Conservation (phyloP, 2,888 invertebrate species). For the Thereva unica region DNA sequence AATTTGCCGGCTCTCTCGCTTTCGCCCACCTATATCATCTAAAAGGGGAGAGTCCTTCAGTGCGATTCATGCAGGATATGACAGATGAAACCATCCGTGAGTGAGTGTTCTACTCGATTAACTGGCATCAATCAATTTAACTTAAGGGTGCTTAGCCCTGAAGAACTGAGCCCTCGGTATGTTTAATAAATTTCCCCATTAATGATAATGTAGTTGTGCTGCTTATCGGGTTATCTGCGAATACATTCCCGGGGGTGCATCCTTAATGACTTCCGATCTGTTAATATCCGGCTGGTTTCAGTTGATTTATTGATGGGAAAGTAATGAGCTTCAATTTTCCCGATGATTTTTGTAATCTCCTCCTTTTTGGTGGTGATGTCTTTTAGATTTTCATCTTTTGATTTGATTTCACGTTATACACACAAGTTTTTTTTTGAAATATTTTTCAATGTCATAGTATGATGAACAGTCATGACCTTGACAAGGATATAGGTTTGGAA, state of each 20-base stretch:
- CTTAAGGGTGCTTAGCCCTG: slow-evolving; percentile 15
- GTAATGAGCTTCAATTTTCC: slow-evolving; percentile 24
- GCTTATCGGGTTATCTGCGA: slow-evolving; percentile 18
- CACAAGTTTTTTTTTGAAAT: no score
- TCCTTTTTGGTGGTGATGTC: no score
- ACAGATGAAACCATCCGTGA: neutral
- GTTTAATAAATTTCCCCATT: slow-evolving; percentile 26
- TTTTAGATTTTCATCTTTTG: no score
- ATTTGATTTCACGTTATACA: no score
- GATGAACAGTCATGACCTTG: no score
- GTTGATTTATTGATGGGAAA: slow-evolving; percentile 17
- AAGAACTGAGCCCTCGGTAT: slow-evolving; percentile 12
- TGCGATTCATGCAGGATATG: neutral
- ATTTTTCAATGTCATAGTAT: no score
- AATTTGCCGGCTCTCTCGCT: no score
- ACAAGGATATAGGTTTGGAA: no score
- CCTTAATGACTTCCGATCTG: slow-evolving; percentile 23
- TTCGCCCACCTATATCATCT: neutral
- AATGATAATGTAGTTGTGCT: slow-evolving; percentile 12
- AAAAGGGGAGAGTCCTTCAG: neutral
- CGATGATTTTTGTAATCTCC: neutral
- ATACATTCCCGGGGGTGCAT: neutral
- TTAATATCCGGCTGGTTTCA: slow-evolving; percentile 21
- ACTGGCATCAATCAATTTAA: slow-evolving; percentile 21
- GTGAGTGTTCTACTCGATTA: slow-evolving; percentile 2